Conservation (phyloP, 2,797 vertebrate species). For the Clangula hyemalis region DNA sequence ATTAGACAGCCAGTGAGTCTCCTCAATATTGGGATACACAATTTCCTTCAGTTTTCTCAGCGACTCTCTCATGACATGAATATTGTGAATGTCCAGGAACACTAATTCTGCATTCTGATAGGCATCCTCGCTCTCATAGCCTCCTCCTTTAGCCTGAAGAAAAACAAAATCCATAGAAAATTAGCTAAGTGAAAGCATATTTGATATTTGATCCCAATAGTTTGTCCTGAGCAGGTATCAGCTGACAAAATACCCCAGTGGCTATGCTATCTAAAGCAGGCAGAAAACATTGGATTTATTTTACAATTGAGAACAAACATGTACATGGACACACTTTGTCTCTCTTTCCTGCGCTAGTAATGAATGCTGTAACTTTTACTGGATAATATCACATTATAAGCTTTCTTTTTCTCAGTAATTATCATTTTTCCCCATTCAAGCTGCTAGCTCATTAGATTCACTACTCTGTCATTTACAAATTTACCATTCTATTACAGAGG, state of each 20-base stretch:
- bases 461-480: slow-evolving; percentile 48
- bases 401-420: slow-evolving; percentile 36
- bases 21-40: slow-evolving; percentile 94
- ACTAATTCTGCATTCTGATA: slow-evolving; percentile 98
- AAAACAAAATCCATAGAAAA: background rate
- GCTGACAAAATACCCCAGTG: background rate
- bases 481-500: slow-evolving; percentile 10
- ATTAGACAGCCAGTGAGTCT: slow-evolving; percentile 95
- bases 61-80: slow-evolving; percentile 98
- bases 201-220: background rate
- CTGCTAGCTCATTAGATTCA: slow-evolving; percentile 6
- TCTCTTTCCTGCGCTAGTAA: background rate
- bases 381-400: slow-evolving; percentile 29
- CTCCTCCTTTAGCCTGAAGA: slow-evolving; percentile 94
- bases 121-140: slow-evolving; percentile 96
- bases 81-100: slow-evolving; percentile 98
- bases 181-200: background rate
- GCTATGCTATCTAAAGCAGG: background rate
- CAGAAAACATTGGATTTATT: background rate
- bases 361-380: slow-evolving; percentile 28
- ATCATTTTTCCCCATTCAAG: slow-evolving; percentile 50
- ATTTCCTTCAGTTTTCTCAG: slow-evolving; percentile 95
- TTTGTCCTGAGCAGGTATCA: background rate
- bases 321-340: background rate
- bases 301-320: background rate